phyloP scores from a whole-genome alignment of 2,797 vertebrate species.

The Odontamblyopus lacepedii region DNA sequence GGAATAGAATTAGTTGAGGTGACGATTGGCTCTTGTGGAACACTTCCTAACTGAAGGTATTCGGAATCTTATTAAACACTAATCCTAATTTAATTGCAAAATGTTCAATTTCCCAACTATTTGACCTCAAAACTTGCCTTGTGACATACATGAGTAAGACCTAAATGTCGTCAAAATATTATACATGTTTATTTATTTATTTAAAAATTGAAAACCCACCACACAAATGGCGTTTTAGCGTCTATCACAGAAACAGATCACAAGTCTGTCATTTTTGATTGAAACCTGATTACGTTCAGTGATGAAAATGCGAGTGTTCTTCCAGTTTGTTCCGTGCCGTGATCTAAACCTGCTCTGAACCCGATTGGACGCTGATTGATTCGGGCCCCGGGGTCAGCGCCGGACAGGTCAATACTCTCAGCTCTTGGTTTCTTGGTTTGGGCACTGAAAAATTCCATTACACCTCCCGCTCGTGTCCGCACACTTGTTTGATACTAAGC shows the following conservation, averaged over 20 bases:
- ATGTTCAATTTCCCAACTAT: not conserved
- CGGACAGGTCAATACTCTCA: conserved; percentile 55
- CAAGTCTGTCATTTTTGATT: not conserved
- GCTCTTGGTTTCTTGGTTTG: conserved; percentile 47
- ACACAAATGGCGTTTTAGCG: not conserved
- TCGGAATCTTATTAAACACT: not conserved
- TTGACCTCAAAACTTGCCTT: not conserved
- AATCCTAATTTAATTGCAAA: too few species aligned
- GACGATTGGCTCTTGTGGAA: not conserved
- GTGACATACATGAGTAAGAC: too few species aligned
- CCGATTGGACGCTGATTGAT: conserved; percentile 73
- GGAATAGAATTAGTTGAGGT: not conserved
- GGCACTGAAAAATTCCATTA: conserved; percentile 51
- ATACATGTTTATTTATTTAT: too few species aligned
- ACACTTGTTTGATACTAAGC: conserved; percentile 11
- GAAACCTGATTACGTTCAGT: not conserved
- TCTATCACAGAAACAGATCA: not conserved
- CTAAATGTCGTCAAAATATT: too few species aligned
- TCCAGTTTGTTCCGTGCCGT: not conserved
- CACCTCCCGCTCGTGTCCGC: conserved; percentile 32
- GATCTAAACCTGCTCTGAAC: conserved; percentile 49
- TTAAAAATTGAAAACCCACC: not conserved
- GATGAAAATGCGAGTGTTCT: not conserved
- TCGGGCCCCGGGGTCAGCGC: conserved; percentile 48
- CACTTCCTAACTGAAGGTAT: not conserved